Evolutionary conservation across 2,113 vertebrate species (phyloP).

Genomic region (Oreochromis aureus): DNA sequence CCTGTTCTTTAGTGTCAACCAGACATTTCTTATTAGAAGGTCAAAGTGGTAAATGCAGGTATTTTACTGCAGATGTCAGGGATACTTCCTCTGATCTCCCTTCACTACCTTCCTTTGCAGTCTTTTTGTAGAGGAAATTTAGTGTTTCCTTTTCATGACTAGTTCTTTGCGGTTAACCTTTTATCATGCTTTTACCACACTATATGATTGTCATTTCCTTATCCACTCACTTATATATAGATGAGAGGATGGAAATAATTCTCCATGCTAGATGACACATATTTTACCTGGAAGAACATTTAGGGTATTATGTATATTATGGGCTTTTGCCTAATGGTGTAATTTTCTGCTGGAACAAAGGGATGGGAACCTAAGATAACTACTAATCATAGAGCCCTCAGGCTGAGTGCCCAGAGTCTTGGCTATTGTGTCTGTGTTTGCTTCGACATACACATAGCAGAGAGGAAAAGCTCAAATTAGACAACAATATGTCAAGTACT

Average conservation of each 20-base stretch:
- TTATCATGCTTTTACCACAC: neutral
- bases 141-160: neutral
- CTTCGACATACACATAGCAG: constrained; percentile 9
- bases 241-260: neutral
- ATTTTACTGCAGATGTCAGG: neutral
- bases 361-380: constrained; percentile 28
- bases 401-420: constrained; percentile 13
- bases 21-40: constrained; percentile 9
- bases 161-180: neutral
- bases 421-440: constrained; percentile 35
- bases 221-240: neutral
- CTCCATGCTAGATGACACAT: neutral
- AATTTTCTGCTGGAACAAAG: constrained; percentile 47
- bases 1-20: constrained; percentile 9
- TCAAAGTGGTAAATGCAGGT: constrained; percentile 6
- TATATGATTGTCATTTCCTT: neutral
- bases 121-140: neutral
- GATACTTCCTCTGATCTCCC: constrained; percentile 21
- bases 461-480: constrained; percentile 60
- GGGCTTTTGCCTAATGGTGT: constrained; percentile 17
- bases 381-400: constrained; percentile 41
- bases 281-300: neutral
- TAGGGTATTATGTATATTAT: neutral
- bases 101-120: neutral
- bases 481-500: constrained; percentile 61